Conservation (phyloP, 2,113 vertebrate species). For the Elephas maximus region DNA sequence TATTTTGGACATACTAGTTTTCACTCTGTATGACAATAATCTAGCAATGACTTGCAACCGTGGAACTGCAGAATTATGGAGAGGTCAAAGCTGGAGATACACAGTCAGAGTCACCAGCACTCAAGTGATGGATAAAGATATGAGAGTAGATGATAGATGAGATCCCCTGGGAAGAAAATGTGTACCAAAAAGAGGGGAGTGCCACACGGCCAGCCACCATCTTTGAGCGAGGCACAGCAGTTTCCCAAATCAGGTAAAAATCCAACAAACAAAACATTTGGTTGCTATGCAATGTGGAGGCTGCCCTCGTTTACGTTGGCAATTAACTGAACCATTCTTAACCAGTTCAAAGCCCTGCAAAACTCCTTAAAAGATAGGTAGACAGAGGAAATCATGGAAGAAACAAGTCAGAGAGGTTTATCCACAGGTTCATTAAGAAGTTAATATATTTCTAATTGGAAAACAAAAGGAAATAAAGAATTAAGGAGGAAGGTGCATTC, state of each 20-base stretch:
- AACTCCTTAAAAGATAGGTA: not conserved
- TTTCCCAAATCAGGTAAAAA: too few relatives aligned
- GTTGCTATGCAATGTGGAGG: too few relatives aligned
- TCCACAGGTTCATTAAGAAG: not conserved
- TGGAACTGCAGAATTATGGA: not conserved
- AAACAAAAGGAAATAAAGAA: not conserved
- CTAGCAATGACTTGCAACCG: not conserved
- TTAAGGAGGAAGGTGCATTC: not conserved
- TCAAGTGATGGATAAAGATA: not conserved
- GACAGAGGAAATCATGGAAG: slow-evolving; percentile 8
- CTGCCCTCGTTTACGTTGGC: too few relatives aligned
- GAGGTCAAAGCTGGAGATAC: not conserved
- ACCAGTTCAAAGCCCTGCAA: not conserved
- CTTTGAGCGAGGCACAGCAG: too few relatives aligned
- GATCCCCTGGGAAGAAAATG: not conserved
- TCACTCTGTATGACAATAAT: not conserved
- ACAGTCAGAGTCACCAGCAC: not conserved
- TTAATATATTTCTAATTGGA: slow-evolving; percentile 2
- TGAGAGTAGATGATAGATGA: not conserved
- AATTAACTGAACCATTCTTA: too few relatives aligned
- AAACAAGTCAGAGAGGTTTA: not conserved
- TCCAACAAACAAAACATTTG: too few relatives aligned
- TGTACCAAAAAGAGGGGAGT: not conserved
- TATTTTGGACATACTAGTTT: not conserved
- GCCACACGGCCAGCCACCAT: too few relatives aligned